These are phyloP conservation scores for Psix sp. DNA, from an alignment of 1,140 invertebrate genomes.

Conservation along the genomic window DNA sequence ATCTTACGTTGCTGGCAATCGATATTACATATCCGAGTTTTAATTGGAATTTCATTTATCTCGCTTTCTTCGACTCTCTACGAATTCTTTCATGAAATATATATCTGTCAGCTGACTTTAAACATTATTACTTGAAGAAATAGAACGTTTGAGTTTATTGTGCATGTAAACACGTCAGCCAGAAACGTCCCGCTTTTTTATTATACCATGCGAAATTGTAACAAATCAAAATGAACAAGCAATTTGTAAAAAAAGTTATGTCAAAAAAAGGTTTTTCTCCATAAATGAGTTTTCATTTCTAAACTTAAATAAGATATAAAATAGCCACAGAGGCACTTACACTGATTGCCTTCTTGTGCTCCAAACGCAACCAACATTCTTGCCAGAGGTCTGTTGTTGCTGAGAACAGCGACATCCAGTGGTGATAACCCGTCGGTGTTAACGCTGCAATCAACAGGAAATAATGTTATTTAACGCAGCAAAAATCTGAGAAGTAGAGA, in stretches of 20 bases:
- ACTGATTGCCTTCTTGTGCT: constrained; percentile 90
- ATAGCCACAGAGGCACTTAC: constrained; percentile 81
- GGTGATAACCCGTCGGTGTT: constrained; percentile 93
- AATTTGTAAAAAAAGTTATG: too few species aligned
- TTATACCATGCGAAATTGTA: too few species aligned
- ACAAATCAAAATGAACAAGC: too few species aligned
- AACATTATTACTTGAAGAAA: constrained; percentile 13
- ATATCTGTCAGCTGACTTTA: too few species aligned
- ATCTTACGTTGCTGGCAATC: too few species aligned
- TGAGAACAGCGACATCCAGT: constrained; percentile 93
- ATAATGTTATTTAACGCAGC: not conserved
- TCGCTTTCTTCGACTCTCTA: constrained; percentile 5
- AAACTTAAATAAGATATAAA: constrained; percentile 13
- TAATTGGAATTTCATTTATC: constrained; percentile 35
- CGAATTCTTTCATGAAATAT: constrained; percentile 28
- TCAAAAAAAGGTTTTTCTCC: too few species aligned
- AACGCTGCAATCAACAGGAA: too few species aligned
- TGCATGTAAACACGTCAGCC: constrained; percentile 4
- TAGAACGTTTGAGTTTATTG: constrained; percentile 17
- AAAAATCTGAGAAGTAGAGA: not conserved
- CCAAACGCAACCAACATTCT: constrained; percentile 92
- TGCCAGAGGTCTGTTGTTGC: constrained; percentile 89
- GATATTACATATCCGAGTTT: constrained; percentile 17
- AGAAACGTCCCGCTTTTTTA: constrained; percentile 12
- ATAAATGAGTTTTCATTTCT: too few species aligned